Evolutionary conservation across 2,797 vertebrate genomes (phyloP).

Genomic region (Sarcophilus harrisii): DNA sequence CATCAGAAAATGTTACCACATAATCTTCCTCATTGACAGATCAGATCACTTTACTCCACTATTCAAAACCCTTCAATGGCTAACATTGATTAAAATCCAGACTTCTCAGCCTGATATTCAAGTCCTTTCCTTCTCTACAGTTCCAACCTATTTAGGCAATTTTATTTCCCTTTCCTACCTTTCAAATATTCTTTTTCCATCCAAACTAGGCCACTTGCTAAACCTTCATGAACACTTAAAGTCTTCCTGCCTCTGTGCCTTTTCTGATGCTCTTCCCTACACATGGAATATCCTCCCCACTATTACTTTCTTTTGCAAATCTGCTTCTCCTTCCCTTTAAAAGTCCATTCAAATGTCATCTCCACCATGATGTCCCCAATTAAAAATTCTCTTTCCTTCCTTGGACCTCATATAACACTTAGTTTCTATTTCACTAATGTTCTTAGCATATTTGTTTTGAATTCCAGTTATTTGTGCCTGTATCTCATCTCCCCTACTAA

Average conservation of each 20-base stretch:
- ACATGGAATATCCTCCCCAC: neutral
- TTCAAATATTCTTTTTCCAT: neutral
- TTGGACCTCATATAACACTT: neutral
- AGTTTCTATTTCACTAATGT: neutral
- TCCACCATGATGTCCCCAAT: neutral
- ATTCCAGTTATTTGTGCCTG: neutral
- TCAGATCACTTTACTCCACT: neutral
- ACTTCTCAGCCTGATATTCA: neutral
- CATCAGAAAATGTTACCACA: neutral
- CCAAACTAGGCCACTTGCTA: neutral
- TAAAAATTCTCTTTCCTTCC: neutral
- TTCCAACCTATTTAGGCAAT: neutral
- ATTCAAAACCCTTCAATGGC: neutral
- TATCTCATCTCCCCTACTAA: neutral
- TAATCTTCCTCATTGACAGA: neutral
- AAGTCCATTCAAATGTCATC: neutral
- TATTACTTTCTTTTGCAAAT: neutral
- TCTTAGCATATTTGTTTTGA: neutral
- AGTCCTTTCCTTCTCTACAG: neutral
- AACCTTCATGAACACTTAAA: neutral
- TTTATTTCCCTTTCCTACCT: neutral
- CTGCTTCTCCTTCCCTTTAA: neutral
- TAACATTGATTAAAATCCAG: neutral
- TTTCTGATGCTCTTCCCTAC: neutral
- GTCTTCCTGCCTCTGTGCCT: neutral